These are phyloP conservation scores for Falco punctatus DNA, from an alignment of 2,113 vertebrate species.

Conservation along the genomic window DNA sequence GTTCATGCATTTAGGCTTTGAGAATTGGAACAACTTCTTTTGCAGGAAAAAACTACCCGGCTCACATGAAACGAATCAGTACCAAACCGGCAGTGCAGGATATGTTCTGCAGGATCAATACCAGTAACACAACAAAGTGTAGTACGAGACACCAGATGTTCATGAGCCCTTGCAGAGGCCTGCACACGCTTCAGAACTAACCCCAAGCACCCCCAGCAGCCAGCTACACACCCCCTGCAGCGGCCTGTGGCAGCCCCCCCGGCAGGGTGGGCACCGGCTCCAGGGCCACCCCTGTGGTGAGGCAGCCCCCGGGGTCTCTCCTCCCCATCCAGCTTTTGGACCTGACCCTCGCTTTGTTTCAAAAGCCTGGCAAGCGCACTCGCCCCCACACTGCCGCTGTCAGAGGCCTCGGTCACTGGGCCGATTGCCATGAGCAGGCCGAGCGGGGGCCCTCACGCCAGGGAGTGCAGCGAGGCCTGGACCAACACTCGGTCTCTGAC, in stretches of 20 bases:
- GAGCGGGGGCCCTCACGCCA: neutral
- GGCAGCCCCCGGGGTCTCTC: too few relatives aligned
- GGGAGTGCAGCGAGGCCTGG: neutral
- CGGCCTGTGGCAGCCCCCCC: too few relatives aligned
- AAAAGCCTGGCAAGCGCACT: neutral
- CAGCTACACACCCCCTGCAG: too few relatives aligned
- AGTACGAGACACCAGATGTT: neutral
- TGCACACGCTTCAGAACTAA: neutral
- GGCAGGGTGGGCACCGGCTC: too few relatives aligned
- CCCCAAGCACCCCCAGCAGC: neutral
- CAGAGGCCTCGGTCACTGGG: neutral
- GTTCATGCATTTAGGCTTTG: neutral
- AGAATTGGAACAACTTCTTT: neutral
- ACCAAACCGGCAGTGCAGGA: neutral
- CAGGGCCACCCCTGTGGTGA: too few relatives aligned
- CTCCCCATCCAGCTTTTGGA: neutral
- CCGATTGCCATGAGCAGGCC: too few relatives aligned
- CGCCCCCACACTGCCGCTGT: rapidly evolving
- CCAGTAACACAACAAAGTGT: neutral
- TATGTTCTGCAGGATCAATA: neutral
- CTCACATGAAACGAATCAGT: neutral
- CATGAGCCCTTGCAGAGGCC: neutral
- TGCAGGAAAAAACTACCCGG: neutral
- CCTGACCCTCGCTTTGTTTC: neutral
- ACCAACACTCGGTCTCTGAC: neutral